phyloP scores from a whole-genome alignment of 2,113 vertebrate species.

The Strix aluco region DNA sequence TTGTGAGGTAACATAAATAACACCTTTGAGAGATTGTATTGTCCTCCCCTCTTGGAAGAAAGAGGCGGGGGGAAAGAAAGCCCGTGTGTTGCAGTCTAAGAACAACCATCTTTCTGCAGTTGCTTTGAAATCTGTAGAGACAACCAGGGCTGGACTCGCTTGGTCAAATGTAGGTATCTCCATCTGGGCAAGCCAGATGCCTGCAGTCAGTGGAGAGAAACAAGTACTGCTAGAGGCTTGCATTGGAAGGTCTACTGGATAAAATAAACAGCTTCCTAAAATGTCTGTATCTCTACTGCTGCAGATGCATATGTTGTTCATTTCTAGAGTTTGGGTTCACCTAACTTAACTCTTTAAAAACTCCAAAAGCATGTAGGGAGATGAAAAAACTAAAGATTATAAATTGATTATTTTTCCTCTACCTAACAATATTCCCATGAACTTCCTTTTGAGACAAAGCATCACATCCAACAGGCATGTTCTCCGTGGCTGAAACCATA shows the following conservation, averaged over 20 bases:
- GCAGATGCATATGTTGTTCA: neutral
- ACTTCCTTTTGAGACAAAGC: neutral
- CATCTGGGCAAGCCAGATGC: neutral
- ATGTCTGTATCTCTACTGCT: neutral
- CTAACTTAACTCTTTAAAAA: neutral
- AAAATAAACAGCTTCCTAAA: neutral
- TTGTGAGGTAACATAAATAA: neutral
- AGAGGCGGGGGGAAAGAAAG: neutral
- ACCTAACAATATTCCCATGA: neutral
- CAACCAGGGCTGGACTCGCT: neutral
- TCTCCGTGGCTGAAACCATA: neutral
- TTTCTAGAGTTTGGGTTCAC: neutral
- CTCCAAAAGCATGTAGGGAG: neutral
- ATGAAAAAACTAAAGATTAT: neutral
- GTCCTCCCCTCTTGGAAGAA: neutral
- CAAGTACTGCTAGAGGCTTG: neutral
- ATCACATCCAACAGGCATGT: neutral
- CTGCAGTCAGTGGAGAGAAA: neutral
- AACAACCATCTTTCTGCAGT: neutral
- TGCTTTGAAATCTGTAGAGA: neutral
- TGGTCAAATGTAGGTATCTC: neutral
- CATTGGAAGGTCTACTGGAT: neutral
- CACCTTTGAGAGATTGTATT: neutral
- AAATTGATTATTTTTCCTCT: neutral
- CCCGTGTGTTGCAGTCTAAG: neutral